Evolutionary conservation across 2,888 invertebrate genomes (phyloP).

Genomic region (Cantharis nigra): DNA sequence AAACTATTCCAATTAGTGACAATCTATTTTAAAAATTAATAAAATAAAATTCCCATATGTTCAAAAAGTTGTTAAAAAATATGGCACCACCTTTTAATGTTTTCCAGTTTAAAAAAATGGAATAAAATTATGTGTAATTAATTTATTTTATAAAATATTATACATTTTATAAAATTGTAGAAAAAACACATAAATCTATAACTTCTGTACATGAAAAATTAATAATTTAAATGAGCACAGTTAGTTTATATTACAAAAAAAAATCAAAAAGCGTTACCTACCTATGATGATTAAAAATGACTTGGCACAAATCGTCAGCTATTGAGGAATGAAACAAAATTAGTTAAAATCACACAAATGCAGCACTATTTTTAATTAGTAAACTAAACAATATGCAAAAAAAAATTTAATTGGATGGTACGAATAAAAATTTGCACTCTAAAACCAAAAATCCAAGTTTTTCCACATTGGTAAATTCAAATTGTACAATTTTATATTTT

Average conservation of each 20-base stretch:
- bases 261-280: conserved; percentile 40
- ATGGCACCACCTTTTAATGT: background rate
- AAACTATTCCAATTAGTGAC: too few species aligned
- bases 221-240: background rate
- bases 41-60: too few species aligned
- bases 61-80: background rate
- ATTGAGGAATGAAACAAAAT: conserved; percentile 33
- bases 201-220: background rate
- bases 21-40: too few species aligned
- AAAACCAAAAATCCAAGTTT: too few species aligned
- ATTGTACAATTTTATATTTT: too few species aligned
- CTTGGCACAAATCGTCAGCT: conserved; percentile 54
- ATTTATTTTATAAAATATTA: too few species aligned
- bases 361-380: background rate
- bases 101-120: background rate
- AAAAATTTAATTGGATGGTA: too few species aligned
- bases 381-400: background rate
- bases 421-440: too few species aligned
- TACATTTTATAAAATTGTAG: too few species aligned
- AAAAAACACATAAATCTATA: background rate
- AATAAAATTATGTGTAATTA: background rate
- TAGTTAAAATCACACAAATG: conserved; percentile 3
- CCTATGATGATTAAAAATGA: conserved; percentile 48
- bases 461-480: too few species aligned
- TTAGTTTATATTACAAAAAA: background rate